Evolutionary conservation across 2,113 vertebrate species (phyloP).

Genomic region (Scomber scombrus): DNA sequence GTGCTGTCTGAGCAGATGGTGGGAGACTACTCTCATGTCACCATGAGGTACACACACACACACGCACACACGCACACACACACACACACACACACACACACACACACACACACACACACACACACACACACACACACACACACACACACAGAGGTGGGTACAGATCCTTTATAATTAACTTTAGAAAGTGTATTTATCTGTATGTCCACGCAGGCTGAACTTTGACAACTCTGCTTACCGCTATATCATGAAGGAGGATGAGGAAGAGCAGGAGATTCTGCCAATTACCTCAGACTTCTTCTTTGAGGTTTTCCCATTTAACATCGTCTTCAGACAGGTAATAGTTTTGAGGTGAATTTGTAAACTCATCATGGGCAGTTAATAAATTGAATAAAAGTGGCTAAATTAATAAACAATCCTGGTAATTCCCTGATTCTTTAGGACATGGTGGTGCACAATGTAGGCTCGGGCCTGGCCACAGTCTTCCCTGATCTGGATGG

Average conservation of each 20-base stretch:
- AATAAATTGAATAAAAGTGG: not conserved
- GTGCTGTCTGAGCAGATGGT: slow-evolving; percentile 86
- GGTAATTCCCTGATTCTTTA: slow-evolving; percentile 31
- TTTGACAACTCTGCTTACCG: slow-evolving; percentile 87
- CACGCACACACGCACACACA: not conserved
- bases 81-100: not conserved
- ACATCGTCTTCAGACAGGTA: slow-evolving; percentile 87
- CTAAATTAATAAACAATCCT: not conserved
- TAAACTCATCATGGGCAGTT: not conserved
- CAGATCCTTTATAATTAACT: not conserved
- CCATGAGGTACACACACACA: slow-evolving; percentile 78
- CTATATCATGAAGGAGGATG: slow-evolving; percentile 86
- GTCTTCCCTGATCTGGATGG: slow-evolving; percentile 86
- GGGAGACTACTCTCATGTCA: slow-evolving; percentile 85
- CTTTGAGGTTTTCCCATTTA: slow-evolving; percentile 87
- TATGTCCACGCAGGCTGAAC: slow-evolving; percentile 76
- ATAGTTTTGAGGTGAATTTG: not conserved
- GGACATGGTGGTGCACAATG: slow-evolving; percentile 87
- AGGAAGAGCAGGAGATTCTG: slow-evolving; percentile 85
- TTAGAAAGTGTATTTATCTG: slow-evolving; percentile 3
- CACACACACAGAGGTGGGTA: not conserved
- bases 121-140: not conserved
- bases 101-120: not conserved
- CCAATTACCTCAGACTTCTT: slow-evolving; percentile 86
- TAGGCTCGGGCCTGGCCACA: slow-evolving; percentile 83